Base-by-base conservation (phyloP, 2,113 vertebrate genomes). In the Lophochroa leadbeateri region DNA sequence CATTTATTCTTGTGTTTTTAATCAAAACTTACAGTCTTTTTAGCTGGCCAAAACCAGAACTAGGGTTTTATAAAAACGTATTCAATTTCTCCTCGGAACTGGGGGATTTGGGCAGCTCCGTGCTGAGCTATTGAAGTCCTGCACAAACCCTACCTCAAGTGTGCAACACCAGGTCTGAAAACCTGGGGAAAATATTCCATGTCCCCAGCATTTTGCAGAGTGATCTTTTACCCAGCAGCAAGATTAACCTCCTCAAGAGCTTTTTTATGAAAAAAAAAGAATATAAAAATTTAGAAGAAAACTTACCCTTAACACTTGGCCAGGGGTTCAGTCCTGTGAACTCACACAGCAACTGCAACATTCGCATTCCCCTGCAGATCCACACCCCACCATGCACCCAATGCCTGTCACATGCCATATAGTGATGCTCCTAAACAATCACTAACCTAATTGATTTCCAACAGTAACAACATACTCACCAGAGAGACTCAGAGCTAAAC, bases 1-100 rank as follows among this genome's bases (percentile, higher is more conserved):
- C 95, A 87, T 79, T 89, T 94, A 90, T 91, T 91, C 86, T 96
- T n/a, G 33, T 92, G 94, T 95, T 96, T 96, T 95, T 91, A 96
- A 92, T 92, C 86, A 95, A 96, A 93, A 96, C 91, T 91, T 92
- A 89, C 93, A 35, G 94, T 60, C 70, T 61, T 92, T 94, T 91
- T 82, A 92, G 88, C 81, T 86, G 65, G 91, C 93, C 93, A 96
- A 97, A 96, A 94, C 91, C 93, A 96, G 94, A 95, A 92, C 61
- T 24, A 87, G 70, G 65, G 60, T 92, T 94, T 94, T 95, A 89
- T 69, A 82, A 87, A 94, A 93, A 86, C 10, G 44, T 68, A 86
- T 61, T 92, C 61, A 8, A 27, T 89, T 92, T 68, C 92, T 91
- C 88, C 69, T n/a, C 0, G 8, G 83, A 96, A 70, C 2, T 57